Evolutionary conservation across 2,113 vertebrate species (phyloP), one percentile per base, ranked within the genome.

Genomic region (Ailuropoda melanoleuca): DNA sequence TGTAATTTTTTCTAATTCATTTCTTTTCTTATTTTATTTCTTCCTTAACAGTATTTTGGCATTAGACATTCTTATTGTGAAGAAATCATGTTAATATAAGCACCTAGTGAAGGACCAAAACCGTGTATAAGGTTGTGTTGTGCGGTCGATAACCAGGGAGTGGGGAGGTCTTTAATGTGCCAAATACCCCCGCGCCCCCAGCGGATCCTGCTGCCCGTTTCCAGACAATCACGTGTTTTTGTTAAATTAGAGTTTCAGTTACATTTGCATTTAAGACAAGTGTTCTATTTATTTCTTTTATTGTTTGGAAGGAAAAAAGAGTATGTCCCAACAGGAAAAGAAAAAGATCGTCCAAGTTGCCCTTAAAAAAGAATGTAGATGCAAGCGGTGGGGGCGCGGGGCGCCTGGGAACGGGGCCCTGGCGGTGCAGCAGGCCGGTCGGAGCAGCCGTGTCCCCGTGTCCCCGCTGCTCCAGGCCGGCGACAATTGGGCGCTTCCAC

Each of bases 41-140:
- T 98, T 99, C 99, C 99, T 99, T 99, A 99, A 99, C 99, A 99
- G 99, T 99, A 99, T 99, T 99, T 98, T 98, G 98, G 97, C 98
- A 81, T 98, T 98, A 98, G 98, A 78, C 98, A 83, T 97, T 98
- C 97, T 98, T 98, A 93, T 98, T 98, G 98, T 98, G 99, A 99
- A 99, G 99, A 99, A 99, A 99, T 97, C 86, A 99, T 99, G 99
- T 99, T 99, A 99, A 99, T 99, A 99, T 99, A 99, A 99, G 99
- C 98, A 97, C 96, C 98, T 99, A 99, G 99, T 99, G 99, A 99
- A 99, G 99, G 99, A 99, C 99, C 99, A 99, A 99, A 99, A 98
- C 98, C 90, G 98, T 99, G 99, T 99, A 96, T 98, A 98, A 98
- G 99, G 98, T 98, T 99, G 99, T 99, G 99, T 98, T 98, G 99